Percentiles rank a stretch among this genome's conserved stretches.
Evolutionary conservation across 2,797 vertebrate species (phyloP).

Genomic region (Chloroceryle amazona): DNA sequence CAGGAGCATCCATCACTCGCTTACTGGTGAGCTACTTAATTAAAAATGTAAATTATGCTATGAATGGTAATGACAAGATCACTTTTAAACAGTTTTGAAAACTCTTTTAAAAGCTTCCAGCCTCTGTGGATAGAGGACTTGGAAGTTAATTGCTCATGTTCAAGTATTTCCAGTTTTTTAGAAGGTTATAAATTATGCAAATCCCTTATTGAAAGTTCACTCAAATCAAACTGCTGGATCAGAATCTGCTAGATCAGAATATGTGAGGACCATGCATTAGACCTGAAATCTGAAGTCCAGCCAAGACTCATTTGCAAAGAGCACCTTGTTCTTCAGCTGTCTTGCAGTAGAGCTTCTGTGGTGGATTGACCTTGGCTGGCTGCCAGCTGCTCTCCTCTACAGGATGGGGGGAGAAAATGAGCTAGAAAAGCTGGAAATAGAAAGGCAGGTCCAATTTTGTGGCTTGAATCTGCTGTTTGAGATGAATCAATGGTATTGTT

Average conservation of each 20-base stretch:
- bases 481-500: background rate
- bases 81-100: background rate
- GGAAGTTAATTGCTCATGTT: background rate
- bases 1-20: conserved; percentile 96
- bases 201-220: background rate
- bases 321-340: background rate
- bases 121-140: background rate
- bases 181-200: background rate
- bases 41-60: background rate
- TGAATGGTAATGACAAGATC: background rate
- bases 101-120: background rate
- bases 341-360: background rate
- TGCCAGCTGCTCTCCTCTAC: background rate
- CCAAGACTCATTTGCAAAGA: background rate
- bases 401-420: background rate
- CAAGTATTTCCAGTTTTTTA: conserved; percentile 38
- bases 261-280: background rate
- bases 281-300: background rate
- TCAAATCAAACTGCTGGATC: background rate
- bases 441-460: background rate
- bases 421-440: background rate
- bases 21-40: conserved; percentile 88
- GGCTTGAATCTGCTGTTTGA: background rate
- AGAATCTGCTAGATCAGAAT: background rate
- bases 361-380: background rate